Evolutionary conservation across 2,113 vertebrate species (phyloP).

Genomic region (Sprattus sprattus): DNA sequence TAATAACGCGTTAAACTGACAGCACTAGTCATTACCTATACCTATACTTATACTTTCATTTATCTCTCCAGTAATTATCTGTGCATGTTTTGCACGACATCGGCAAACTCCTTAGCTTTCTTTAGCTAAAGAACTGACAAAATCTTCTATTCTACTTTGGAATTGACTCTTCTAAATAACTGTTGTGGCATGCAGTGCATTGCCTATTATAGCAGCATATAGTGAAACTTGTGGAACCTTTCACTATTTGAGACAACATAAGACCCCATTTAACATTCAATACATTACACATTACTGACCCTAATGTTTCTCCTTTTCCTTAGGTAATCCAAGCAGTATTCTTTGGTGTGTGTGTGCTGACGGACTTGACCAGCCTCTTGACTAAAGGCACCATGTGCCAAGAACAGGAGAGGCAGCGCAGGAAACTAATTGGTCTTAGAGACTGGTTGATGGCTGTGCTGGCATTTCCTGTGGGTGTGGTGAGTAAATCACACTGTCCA

Average conservation of each 20-base stretch:
- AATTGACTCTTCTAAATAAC: no score
- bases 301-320: not conserved
- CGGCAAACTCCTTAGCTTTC: no score
- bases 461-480: constrained; percentile 93
- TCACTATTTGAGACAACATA: not conserved
- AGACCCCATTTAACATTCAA: constrained; percentile 21
- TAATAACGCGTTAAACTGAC: no score
- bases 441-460: constrained; percentile 97
- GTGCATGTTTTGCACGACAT: no score
- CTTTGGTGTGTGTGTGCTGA: constrained; percentile 93
- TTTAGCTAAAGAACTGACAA: no score
- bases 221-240: no score
- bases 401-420: constrained; percentile 92
- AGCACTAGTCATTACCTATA: no score
- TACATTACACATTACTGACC: not conserved
- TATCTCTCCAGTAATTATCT: no score
- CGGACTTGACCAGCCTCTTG: constrained; percentile 92
- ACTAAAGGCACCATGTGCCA: constrained; percentile 86
- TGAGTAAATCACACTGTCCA: constrained; percentile 67
- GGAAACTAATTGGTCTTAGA: constrained; percentile 88
- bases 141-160: no score
- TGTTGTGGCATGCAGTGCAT: no score
- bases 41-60: no score
- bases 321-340: constrained; percentile 96
- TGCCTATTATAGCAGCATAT: no score